Conservation (phyloP, 2,888 invertebrate species). For the Chalcosyrphus nemorum region DNA sequence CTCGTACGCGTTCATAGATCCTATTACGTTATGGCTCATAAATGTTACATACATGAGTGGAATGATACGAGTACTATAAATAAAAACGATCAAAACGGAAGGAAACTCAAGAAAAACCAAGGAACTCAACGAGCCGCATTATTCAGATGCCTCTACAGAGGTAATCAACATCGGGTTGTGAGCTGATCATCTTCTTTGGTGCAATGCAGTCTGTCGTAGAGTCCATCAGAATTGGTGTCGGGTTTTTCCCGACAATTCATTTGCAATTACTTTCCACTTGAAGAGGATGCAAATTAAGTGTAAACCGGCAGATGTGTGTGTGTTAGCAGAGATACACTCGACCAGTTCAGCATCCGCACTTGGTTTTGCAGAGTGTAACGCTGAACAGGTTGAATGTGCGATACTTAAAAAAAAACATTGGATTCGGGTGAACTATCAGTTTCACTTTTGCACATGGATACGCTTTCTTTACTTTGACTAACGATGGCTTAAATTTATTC, state of each 20-base stretch:
- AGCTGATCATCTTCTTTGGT: conserved; percentile 56
- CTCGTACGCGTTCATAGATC: conserved; percentile 22
- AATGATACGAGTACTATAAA: no score
- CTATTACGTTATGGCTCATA: conserved; percentile 34
- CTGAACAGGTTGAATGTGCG: not conserved
- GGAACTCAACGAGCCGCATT: conserved; percentile 56
- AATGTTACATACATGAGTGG: not conserved
- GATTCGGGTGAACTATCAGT: conserved; percentile 31
- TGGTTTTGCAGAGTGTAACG: not conserved
- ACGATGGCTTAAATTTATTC: no score
- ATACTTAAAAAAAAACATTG: not conserved
- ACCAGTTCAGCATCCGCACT: conserved; percentile 25
- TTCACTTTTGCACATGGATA: conserved; percentile 14
- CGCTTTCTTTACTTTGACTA: conserved; percentile 11
- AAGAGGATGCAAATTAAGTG: conserved; percentile 51
- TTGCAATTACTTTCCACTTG: conserved; percentile 25
- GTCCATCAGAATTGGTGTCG: conserved; percentile 27
- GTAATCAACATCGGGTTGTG: conserved; percentile 44
- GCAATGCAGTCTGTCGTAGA: conserved; percentile 5
- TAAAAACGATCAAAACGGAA: conserved; percentile 28
- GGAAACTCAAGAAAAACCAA: conserved; percentile 20
- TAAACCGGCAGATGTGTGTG: conserved; percentile 25
- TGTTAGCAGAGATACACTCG: not conserved
- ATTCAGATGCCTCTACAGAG: conserved; percentile 35
- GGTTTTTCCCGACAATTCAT: conserved; percentile 29